Base-by-base conservation (phyloP, 1,140 invertebrate genomes). In the Capitella teleta region DNA sequence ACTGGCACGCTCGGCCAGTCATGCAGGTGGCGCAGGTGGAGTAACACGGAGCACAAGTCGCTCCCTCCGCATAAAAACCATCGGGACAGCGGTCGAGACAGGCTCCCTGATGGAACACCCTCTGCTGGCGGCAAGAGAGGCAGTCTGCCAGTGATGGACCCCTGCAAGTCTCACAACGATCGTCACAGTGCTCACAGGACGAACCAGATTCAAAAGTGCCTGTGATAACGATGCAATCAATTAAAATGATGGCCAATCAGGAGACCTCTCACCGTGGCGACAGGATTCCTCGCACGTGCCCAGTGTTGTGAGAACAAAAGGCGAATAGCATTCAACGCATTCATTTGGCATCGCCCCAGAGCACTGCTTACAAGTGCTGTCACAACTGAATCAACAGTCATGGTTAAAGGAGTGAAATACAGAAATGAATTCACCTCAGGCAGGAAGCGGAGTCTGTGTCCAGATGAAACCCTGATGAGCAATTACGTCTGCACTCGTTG, bases 351-450 rank as follows among this genome's bases (percentile, higher is more conserved):
- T 28, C 21, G 37, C 37, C 19, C 52, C 52, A 21, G 19, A n/a
- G 44, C 52, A 53, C 12, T 14, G 23, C 6, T 18, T n/a, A 34
- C 52, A 53, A 8, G 46, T 28, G 19, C 23, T 25, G 26, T 53
- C 46, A 49, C 52, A 53, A 18, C 52, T 53, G 37, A 3, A 30
- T 14, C 38, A 43, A 44, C 14, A 25, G 37, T 18, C 24, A 49
- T 18, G 21, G 19, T 28, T 6, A 25, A 21, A 28, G n/a, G 24
- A 2, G 14, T 2, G 23, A 26, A 16, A 26, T 26, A 25, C 14
- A 0, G 26, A 44, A 4, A 6, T 14, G 19, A 18, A 16, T 25
- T 45, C 24, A 12, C 19, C n/a, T 21, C 21, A 45, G 8, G 32
- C 5, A 48, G 3, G 18, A 5, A 3, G 21, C 23, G n/a, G n/a